Evolutionary conservation across 2,888 invertebrate species (phyloP), one percentile per base, ranked within the genome.

Genomic region (Megaustenia siamemsis): DNA sequence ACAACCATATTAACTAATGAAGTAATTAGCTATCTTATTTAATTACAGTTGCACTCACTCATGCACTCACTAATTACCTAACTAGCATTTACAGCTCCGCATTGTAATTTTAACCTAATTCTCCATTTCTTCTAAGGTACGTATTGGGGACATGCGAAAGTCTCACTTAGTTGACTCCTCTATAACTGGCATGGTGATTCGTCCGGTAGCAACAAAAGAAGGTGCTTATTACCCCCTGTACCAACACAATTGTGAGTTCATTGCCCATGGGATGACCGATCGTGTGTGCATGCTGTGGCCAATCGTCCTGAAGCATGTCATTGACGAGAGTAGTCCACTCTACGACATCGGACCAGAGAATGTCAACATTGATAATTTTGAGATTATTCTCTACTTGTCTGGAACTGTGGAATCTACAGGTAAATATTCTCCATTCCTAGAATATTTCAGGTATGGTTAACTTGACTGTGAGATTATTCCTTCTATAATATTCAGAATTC

Each of bases 281-380:
- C 96, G 97, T 83, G 96, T 99, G 88, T 98, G 99, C 95, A 98
- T 99, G 93, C 98, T 99, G 90, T 99, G 99, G 98, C 99, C 99
- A 5, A 97, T 97, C 90, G 98, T 97, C 53, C 97, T 99, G 87
- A 98, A 97, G 49, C 99, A 99, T 94, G 97, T 96, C 94, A 98
- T 98, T 93, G 97, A 97, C 94, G 96, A 97, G 86, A 96, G 96
- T 88, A 97, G 97, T 85, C 99, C 98, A 0, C 95, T 98, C 53
- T 99, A 97, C 94, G 96, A 96, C 92, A 96, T 98, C 91, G 97
- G 97, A 0, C 98, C 98, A 24, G 96, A 97, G 77, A 98, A 98
- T 93, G 96, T 98, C 95, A 95, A 97, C 75, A 95, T 96, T 90
- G 98, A 97, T 93, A 96, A 97, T 90, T 98, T 98, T 93, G 98